Evolutionary conservation across 2,888 invertebrate species (phyloP).

Genomic region (Andrena fulva): DNA sequence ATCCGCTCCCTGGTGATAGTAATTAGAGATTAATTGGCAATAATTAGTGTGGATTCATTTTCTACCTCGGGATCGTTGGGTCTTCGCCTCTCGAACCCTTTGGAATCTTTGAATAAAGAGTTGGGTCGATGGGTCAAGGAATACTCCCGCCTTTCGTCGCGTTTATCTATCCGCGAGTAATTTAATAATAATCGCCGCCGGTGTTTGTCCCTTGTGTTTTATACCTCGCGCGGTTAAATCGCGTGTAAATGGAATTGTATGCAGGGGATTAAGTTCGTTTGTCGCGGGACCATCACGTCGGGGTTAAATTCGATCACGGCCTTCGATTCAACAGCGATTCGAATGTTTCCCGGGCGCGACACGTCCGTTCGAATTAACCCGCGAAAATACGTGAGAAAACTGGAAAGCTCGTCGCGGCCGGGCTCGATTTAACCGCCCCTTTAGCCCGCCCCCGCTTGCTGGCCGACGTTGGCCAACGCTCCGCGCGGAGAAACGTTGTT

Average conservation of each 20-base stretch:
- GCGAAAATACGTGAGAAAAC: constrained; percentile 24
- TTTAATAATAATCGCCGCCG: not conserved
- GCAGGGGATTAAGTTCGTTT: not conserved
- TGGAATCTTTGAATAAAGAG: not conserved
- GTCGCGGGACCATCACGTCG: not conserved
- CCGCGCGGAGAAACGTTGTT: not conserved
- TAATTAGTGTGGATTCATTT: constrained; percentile 30
- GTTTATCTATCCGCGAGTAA: not conserved
- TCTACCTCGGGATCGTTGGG: not conserved
- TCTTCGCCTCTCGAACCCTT: constrained; percentile 11
- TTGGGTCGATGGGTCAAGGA: not conserved
- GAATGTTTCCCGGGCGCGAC: constrained; percentile 16
- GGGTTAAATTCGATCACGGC: constrained; percentile 27
- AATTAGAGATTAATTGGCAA: constrained; percentile 41
- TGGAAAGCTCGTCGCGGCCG: not conserved
- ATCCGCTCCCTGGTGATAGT: constrained; percentile 16
- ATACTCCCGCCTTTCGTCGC: not conserved
- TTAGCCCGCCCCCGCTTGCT: not conserved
- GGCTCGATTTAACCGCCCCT: constrained; percentile 1
- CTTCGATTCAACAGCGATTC: constrained; percentile 25
- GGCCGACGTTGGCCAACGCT: not conserved
- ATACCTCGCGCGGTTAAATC: not conserved
- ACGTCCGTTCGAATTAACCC: constrained; percentile 30
- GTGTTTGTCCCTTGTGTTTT: constrained; percentile 3
- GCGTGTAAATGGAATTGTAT: not conserved